These are phyloP conservation scores for Phrynocephalus vlangalii DNA, from an alignment of 2,797 vertebrate genomes.

Conservation along the genomic window DNA sequence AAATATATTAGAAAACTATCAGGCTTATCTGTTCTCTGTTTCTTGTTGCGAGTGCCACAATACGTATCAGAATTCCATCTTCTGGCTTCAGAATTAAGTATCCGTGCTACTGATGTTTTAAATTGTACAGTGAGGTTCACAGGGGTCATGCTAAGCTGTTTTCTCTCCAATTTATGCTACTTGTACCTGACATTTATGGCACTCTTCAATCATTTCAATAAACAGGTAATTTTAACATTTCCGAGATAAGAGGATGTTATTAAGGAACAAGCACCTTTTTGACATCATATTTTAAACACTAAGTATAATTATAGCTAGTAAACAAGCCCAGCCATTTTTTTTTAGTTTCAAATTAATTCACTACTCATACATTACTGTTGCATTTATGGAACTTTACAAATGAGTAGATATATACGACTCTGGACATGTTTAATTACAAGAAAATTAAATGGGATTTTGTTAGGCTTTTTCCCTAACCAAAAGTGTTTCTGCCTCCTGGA, in stretches of 20 bases:
- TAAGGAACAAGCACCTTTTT: conserved; percentile 23
- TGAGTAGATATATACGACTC: background rate
- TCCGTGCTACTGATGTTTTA: conserved; percentile 45
- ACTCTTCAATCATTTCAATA: conserved; percentile 17
- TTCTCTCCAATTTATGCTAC: conserved; percentile 27
- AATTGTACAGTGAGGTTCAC: conserved; percentile 38
- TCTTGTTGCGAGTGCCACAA: background rate
- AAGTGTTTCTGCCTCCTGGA: background rate
- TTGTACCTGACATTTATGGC: conserved; percentile 36
- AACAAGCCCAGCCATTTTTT: conserved; percentile 15
- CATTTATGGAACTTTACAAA: conserved; percentile 28
- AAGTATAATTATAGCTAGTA: conserved; percentile 28
- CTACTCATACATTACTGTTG: conserved; percentile 9
- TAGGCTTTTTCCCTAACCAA: background rate
- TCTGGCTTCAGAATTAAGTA: conserved; percentile 49
- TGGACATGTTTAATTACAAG: background rate
- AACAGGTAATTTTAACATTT: conserved; percentile 6
- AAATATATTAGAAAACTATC: conserved; percentile 43
- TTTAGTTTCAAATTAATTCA: background rate
- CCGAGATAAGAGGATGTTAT: background rate
- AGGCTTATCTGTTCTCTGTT: conserved; percentile 27
- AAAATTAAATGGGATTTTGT: background rate
- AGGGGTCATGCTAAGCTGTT: conserved; percentile 33
- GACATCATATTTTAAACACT: background rate
- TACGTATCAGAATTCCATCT: conserved; percentile 33